These are phyloP conservation scores for Hiodon tergisus DNA, from an alignment of 2,113 vertebrate species.

Conservation along the genomic window DNA sequence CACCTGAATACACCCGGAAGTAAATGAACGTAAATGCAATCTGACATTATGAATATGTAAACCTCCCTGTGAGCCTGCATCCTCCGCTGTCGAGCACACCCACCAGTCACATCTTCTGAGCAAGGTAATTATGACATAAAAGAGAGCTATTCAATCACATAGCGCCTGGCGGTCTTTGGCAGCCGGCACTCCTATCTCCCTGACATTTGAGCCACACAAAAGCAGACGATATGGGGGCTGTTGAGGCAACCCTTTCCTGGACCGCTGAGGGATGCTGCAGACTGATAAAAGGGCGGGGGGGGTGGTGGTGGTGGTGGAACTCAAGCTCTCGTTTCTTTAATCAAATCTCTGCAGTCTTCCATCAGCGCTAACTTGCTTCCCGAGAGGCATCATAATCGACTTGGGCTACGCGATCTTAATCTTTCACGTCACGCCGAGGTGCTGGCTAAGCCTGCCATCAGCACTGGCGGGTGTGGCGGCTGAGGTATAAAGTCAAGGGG, in stretches of 20 bases:
- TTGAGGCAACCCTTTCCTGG: slow-evolving; percentile 1
- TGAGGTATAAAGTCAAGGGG: slow-evolving; percentile 15
- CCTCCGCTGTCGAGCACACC: no score
- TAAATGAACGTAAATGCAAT: no score
- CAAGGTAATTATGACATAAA: neutral
- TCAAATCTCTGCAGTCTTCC: slow-evolving; percentile 23
- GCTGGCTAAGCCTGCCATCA: neutral
- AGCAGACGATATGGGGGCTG: neutral
- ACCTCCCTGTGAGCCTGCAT: no score
- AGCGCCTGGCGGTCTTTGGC: slow-evolving; percentile 6
- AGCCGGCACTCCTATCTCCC: slow-evolving; percentile 9
- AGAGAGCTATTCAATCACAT: neutral
- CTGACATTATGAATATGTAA: no score
- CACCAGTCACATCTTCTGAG: no score
- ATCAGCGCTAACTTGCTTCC: slow-evolving; percentile 26
- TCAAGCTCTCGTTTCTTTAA: slow-evolving; percentile 24
- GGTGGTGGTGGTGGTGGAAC: slow-evolving; percentile 2
- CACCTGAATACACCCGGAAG: no score
- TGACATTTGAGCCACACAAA: slow-evolving; percentile 28
- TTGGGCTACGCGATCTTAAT: slow-evolving; percentile 24
- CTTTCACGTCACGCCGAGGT: slow-evolving; percentile 21
- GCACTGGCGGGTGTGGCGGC: neutral
- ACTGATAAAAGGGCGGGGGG: neutral
- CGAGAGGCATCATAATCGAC: slow-evolving; percentile 16
- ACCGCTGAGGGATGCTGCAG: slow-evolving; percentile 28